Base-by-base conservation (phyloP, 2,797 vertebrate genomes). In the Periophthalmus magnuspinnatus region DNA sequence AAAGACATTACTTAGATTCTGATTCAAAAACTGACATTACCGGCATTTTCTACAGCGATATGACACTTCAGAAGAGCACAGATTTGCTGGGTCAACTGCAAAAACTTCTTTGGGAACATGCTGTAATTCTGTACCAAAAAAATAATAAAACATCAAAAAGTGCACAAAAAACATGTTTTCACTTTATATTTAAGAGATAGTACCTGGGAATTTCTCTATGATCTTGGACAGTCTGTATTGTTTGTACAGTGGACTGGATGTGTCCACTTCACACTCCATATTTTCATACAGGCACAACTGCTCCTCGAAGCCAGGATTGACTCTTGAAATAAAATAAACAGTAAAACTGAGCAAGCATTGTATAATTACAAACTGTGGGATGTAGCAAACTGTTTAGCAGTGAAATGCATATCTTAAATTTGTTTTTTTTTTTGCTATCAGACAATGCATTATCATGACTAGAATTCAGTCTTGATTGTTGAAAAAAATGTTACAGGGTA, bases 31-130 rank as follows among this genome's bases (percentile, higher is more conserved):
- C 97, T 97, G 96, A 95, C 97, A 99, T 70, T 97, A 98, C 97
- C 97, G 96, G 95, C 97, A 99, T 70, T 97, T 99, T 79, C 96
- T 95, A 89, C 97, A 99, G 78, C 95, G 95, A 81, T 96, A 98
- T 71, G 96, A 91, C 77, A 88, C 75, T 52, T 96, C 96, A 50
- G 89, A 74, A 71, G 87, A 90, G 21, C 71, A 80, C 74, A 86
- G 92, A 75, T 92, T 90, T 67, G 84, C 89, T 1, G 97, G 97
- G 82, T 99, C 97, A 54, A 80, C 85, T 11, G 97, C 97, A 81
- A 99, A 98, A 41, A 98, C 76, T 75, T 98, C 96, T 73, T 36
- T 92, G 50, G 96, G 97, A 71, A 98, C 77, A 59, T 92, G 91
- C 59, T 87, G 92, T 74, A 95, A 84, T 79, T 97, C 96, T 99